Base-by-base conservation (phyloP, 2,888 invertebrate species). In the Sinohyriopsis cumingii region DNA sequence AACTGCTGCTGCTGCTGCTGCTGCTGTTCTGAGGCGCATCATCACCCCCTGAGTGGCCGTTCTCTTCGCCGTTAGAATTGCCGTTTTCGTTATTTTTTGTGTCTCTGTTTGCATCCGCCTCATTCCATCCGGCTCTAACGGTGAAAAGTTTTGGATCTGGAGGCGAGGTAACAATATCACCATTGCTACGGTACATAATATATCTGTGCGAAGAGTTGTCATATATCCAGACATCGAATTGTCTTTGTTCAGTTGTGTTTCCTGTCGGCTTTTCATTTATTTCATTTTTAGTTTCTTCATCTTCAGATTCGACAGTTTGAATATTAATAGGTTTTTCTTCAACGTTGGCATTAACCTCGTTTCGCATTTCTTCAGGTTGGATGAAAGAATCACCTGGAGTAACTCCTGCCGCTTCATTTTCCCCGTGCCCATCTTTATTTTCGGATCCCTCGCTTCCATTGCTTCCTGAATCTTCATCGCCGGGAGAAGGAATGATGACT, bases 201-300 rank as follows among this genome's bases (percentile, higher is more conserved):
- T 75, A 77, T 60, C 75, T 28, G 71, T 73, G 75, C 45, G 68
- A 55, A 9, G 73, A 68, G n/a, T 59, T 54, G 63, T 77, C 69
- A 53, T 71, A 77, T 12, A 77, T 68, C 77, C 77, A 77, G 53
- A 55, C 55, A 54, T 72, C 68, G 60, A 73, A 73, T 4, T 19
- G 67, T 15, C 62, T 60, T 9, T 73, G 73, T 9, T 54, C 54
- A 9, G 73, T 65, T 4, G 68, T 68, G 45, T 45, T 45, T 45
- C 3, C 3, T 12, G 45, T 45, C 15, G 45, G 12, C 45, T 3
- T 45, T 45, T 45, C 45, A 45, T 45, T 45, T 45, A 45, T 45
- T 15, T 12, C 45, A 12, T 45, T 45, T 45, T 45, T 45, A 12
- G 4, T 15, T 15, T 45, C 45, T 45, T 45, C 45, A 3, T 45